Base-by-base conservation (phyloP, 2,113 vertebrate species). In the Empidonax traillii region DNA sequence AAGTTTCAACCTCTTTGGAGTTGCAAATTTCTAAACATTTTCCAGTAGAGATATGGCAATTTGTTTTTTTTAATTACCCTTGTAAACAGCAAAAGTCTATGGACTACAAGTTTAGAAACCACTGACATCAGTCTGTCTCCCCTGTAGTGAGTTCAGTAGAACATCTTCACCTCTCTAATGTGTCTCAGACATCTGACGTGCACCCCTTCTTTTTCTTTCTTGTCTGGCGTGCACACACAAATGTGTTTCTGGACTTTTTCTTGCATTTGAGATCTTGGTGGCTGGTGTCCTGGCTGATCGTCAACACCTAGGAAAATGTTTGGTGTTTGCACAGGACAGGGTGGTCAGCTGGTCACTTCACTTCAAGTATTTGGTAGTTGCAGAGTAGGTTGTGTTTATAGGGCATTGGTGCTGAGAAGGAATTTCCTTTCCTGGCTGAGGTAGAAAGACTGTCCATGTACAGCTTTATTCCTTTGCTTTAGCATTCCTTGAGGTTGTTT, bases 401-500 rank as follows among this genome's bases (percentile, higher is more conserved):
- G 69, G 93, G 80, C 80, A 91, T 65, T 47, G 15, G 66, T 84
- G 77, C 86, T 65, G 94, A 76, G 91, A 89, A 94, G 89, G 93
- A 95, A 95, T 96, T 96, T 96, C 94, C 89, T 95, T 87, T 95
- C 85, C 77, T 96, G 95, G 96, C 95, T 82, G 81, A 89, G 71
- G 87, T 75, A 94, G 81, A 97, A 96, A 95, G 93, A 15, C 69
- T 58, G 49, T 91, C 91, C 87, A 91, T 2, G 39, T 92, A 94
- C 65, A 91, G 91, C 96, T 96, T 96, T 89, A 85, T 95, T 96
- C 87, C 89, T 97, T 94, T 96, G 87, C 96, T 93, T 96, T 96
- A 96, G 91, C 92, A 92, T 96, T 96, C 89, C 91, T 93, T 94
- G 92, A 94, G 87, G 81, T 96, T 89, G 94, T 96, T 96, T 92